phyloP scores from a whole-genome alignment of 1,140 invertebrate genomes.

The Ips nitidus region DNA sequence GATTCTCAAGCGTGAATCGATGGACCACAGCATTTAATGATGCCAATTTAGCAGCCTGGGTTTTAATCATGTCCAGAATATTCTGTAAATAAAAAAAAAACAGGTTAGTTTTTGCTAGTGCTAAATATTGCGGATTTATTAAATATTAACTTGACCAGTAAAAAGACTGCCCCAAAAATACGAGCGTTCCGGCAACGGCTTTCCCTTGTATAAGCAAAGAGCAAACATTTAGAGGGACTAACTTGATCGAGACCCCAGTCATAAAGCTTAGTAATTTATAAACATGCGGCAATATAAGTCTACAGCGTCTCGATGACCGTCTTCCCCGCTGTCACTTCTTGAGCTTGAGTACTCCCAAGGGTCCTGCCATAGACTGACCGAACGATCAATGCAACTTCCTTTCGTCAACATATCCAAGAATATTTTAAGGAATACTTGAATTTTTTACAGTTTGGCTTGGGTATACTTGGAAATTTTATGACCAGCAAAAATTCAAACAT shows the following conservation, averaged over 20 bases:
- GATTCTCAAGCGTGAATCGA: slow-evolving; percentile 64
- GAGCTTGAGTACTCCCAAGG: slow-evolving; percentile 17
- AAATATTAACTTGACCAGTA: neutral
- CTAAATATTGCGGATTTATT: too few species aligned
- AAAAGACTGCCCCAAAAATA: neutral
- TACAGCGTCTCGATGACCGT: slow-evolving; percentile 27
- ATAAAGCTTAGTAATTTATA: slow-evolving; percentile 46
- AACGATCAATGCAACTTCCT: slow-evolving; percentile 27
- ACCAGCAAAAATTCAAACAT: neutral
- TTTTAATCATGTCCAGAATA: slow-evolving; percentile 66
- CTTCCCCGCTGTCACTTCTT: slow-evolving; percentile 31
- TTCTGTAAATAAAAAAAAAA: slow-evolving; percentile 55
- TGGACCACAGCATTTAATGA: slow-evolving; percentile 75
- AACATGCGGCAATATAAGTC: slow-evolving; percentile 46
- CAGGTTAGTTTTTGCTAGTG: neutral
- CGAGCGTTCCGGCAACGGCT: too few species aligned
- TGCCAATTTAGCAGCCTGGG: slow-evolving; percentile 64
- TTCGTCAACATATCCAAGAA: slow-evolving; percentile 29
- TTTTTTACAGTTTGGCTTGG: slow-evolving; percentile 3
- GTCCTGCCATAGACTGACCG: slow-evolving; percentile 25
- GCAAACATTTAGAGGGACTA: slow-evolving; percentile 13
- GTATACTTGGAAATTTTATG: neutral
- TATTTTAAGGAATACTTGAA: slow-evolving; percentile 23
- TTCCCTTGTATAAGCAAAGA: slow-evolving; percentile 12
- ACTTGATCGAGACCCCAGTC: slow-evolving; percentile 18